Evolutionary conservation across 2,888 invertebrate species (phyloP), one percentile per base, ranked within the genome.

Genomic region (Ctenicera cuprea): DNA sequence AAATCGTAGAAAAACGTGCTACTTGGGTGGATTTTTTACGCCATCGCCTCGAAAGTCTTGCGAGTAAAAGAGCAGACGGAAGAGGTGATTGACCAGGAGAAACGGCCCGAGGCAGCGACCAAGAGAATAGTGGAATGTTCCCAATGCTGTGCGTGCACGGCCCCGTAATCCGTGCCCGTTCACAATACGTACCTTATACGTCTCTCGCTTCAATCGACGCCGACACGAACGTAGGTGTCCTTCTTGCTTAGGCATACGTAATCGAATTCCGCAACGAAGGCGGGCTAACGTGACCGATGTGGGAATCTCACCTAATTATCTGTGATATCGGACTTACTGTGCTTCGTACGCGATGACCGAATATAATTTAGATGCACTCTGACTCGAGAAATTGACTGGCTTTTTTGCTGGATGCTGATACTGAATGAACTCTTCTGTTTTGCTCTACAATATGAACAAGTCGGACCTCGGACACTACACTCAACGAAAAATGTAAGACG

Each of bases 1-100:
- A 38, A 59, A 59, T 38, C 9, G n/a, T 45, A 62, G 43, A 45
- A 41, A 45, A 45, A 45, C 45, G 43, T 45, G 45, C 62, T n/a
- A 62, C 43, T 62, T 61, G 4, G 22, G 45, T n/a, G n/a, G 62
- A 45, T 50, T 70, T 70, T 69, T 50, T 70, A 63, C 54, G 54
- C 65, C 50, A 69, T 50, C 14, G 22, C 26, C 52, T 66, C 59
- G 66, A 57, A 72, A 73, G 73, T 70, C 66, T 66, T 69, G 61
- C 26, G 41, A 48, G 75, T 73, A 76, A 76, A 75, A 76, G 75
- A 76, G 76, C 77, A 77, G 76, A 71, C 74, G 73, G 38, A 71
- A 71, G 76, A 80, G 80, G 80, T 80, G 79, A 80, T 78, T 80
- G 80, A 80, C 80, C 80, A 79, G 69, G 67, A 71, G 74, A 72